A percentile compares a stretch with the other conserved stretches of the same genome.
phyloP scores from a whole-genome alignment of 2,888 invertebrate species.

The Cerastoderma edule region DNA sequence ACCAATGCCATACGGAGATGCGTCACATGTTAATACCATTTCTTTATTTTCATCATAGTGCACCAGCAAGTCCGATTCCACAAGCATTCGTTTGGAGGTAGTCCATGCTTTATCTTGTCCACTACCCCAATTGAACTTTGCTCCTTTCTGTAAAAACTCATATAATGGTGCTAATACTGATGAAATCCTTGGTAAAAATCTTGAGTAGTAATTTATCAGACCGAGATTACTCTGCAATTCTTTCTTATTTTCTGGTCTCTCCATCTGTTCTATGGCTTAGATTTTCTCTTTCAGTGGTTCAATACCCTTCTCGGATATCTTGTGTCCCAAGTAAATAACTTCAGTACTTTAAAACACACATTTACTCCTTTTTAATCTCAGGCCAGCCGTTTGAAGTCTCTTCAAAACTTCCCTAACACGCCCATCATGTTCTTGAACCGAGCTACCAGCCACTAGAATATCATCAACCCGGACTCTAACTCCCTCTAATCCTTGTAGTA shows the following conservation, averaged over 20 bases:
- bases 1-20: conserved; percentile 78
- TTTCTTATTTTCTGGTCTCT: no score
- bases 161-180: no score
- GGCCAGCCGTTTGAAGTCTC: conserved; percentile 51
- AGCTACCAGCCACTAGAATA: no score
- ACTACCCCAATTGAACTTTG: conserved; percentile 56
- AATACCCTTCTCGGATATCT: conserved; percentile 59
- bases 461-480: no score
- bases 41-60: conserved; percentile 76
- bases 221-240: background rate
- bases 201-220: conserved; percentile 50
- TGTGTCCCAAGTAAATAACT: conserved; percentile 68
- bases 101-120: conserved; percentile 54
- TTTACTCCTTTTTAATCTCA: conserved; percentile 61
- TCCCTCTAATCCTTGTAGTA: no score
- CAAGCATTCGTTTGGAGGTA: conserved; percentile 57
- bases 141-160: no score
- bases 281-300: conserved; percentile 59
- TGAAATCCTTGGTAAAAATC: conserved; percentile 64
- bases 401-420: conserved; percentile 54
- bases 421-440: no score
- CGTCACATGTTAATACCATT: conserved; percentile 81
- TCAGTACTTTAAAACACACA: conserved; percentile 58
- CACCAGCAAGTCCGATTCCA: conserved; percentile 60
- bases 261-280: conserved; percentile 66